Evolutionary conservation across 2,797 vertebrate genomes (phyloP).

Genomic region (Chloroceryle amazona): DNA sequence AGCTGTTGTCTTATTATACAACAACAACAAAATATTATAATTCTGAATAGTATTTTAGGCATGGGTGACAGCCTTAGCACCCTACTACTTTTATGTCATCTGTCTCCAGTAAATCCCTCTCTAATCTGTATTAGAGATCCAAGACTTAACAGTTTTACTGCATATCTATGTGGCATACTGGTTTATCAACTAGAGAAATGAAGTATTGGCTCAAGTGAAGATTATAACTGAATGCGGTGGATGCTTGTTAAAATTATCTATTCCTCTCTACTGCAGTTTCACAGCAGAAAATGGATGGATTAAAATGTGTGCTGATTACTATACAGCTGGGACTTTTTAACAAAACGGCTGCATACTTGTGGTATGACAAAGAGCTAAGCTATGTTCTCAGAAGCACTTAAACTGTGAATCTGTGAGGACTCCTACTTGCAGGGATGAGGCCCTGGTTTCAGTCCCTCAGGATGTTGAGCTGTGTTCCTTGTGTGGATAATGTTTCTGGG

Average conservation of each 20-base stretch:
- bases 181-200: not conserved
- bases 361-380: constrained; percentile 30
- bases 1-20: not conserved
- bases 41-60: not conserved
- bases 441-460: not conserved
- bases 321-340: constrained; percentile 70
- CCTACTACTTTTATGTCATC: not conserved
- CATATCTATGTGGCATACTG: not conserved
- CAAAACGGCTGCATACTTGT: constrained; percentile 59
- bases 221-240: not conserved
- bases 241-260: constrained; percentile 24
- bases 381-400: constrained; percentile 58
- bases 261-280: constrained; percentile 13
- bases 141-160: not conserved
- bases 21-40: not conserved
- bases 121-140: not conserved
- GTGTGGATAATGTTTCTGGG: not conserved
- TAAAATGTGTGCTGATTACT: constrained; percentile 57
- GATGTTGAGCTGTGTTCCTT: not conserved
- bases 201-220: not conserved
- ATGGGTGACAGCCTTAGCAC: not conserved
- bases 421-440: not conserved
- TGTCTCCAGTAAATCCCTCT: not conserved
- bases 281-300: constrained; percentile 8
- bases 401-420: not conserved